Evolutionary conservation across 2,113 vertebrate species (phyloP), one percentile per base, ranked within the genome.

Genomic region (Hepsetus odoe): DNA sequence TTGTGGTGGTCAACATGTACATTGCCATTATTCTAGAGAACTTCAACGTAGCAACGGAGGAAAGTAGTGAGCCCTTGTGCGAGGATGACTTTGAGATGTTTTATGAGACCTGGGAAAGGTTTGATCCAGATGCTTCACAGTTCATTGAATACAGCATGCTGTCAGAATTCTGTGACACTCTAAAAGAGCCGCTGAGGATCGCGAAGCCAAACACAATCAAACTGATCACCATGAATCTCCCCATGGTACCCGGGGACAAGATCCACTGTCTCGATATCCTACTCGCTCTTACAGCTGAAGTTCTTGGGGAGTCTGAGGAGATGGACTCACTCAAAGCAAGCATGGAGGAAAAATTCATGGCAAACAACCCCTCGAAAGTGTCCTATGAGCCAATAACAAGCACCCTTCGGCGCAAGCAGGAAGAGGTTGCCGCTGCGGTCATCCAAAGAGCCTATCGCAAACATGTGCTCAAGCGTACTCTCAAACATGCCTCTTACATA

Each of bases 331-430:
- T 99, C 42, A 98, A 98, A 86, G 91, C 92, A 56, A 96, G 92
- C 76, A 98, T 98, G 95, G 96, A 99, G 88, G 96, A 98, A 86
- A 99, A 98, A 82, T 98, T 98, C 87, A 98, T 97, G 96, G 95
- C 95, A 0, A 95, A 95, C 81, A 98, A 98, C 70, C 96, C 96
- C 0, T 97, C 96, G 0, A 97, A 97, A 86, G 96, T 94, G 26
- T 95, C 95, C 2, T 96, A 97, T 0, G 96, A 98, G 75, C 97
- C 97, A 84, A 97, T 99, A 87, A 96, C 95, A 85, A 97, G 92
- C 84, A 99, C 98, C 1, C 90, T 99, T 77, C 93, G 92, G 71
- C 93, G 95, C 67, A 98, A 98, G 59, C 96, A 96, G 0, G 96
- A 99, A 83, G 98, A 99, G 28, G 92, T 97, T 11, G 95, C 96